These are phyloP conservation scores for Coboldia fuscipes DNA, from an alignment of 1,140 invertebrate genomes.

Conservation along the genomic window DNA sequence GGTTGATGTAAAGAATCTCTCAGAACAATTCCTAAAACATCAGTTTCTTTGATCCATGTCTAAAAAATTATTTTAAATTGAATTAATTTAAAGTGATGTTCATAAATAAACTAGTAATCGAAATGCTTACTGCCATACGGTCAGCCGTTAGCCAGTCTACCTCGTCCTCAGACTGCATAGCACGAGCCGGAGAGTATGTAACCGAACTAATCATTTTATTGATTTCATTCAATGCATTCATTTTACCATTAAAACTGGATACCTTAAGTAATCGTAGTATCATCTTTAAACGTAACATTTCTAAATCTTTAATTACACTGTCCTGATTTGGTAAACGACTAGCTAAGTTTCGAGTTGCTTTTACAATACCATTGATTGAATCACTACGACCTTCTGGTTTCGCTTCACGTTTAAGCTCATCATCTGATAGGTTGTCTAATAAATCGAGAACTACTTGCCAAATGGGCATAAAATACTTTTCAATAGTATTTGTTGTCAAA, in stretches of 20 bases:
- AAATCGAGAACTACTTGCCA: constrained; percentile 82
- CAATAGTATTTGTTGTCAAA: constrained; percentile 71
- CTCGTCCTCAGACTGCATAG: constrained; percentile 37
- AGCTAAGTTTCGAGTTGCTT: constrained; percentile 72
- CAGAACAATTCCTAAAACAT: constrained; percentile 86
- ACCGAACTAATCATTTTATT: constrained; percentile 91
- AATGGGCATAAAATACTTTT: constrained; percentile 84
- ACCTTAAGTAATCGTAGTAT: constrained; percentile 87
- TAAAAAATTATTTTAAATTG: constrained; percentile 19
- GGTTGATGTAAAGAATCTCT: constrained; percentile 92
- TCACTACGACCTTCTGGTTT: constrained; percentile 91
- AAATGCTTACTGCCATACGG: constrained; percentile 64
- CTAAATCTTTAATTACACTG: constrained; percentile 68
- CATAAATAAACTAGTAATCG: constrained; percentile 3
- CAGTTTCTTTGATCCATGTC: constrained; percentile 94
- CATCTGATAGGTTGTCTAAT: constrained; percentile 87
- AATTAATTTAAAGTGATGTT: constrained; percentile 3
- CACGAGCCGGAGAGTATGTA: constrained; percentile 60
- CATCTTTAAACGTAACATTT: constrained; percentile 93
- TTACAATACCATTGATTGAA: constrained; percentile 73
- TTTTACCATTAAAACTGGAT: constrained; percentile 97
- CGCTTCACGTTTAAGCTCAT: constrained; percentile 90
- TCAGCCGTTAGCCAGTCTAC: constrained; percentile 89
- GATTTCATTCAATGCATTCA: constrained; percentile 97
- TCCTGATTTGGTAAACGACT: constrained; percentile 57